Evolutionary conservation across 2,797 vertebrate genomes (phyloP), one percentile per base, ranked within the genome.

Genomic region (Acridotheres tristis): DNA sequence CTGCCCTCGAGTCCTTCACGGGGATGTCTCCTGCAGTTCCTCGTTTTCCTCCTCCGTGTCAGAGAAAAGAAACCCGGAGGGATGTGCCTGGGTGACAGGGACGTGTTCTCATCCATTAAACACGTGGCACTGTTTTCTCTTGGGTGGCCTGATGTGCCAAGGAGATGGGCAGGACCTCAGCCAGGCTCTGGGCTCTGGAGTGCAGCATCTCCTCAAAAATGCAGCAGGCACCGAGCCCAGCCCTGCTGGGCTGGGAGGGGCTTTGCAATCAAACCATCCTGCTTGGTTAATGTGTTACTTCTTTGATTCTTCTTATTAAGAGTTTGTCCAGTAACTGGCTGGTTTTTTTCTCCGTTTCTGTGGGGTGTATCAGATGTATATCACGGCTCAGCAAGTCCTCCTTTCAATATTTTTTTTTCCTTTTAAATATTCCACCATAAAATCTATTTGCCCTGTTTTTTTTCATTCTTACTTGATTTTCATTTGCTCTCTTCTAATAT

Each of bases 171-270:
- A 98, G 97, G 98, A 98, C 97, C 98, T 98, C 98, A 98, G 98
- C 98, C 98, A 98, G 98, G 98, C 98, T 99, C 98, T 98, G 98
- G 98, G 98, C 98, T 98, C 97, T 98, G 98, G 98, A 97, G 98
- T 98, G 98, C 96, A 98, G 63, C 40, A 2, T 88, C 98, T 98
- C 98, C 98, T 99, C 98, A 98, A 99, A 99, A 98, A 99, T 99
- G 98, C 98, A 98, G 98, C 89, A 97, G 85, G n/a, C 94, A 38
- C 91, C 62, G 38, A 96, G 90, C 94, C 96, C 74, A 96, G 75
- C 89, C 13, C 58, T 29, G 29, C 59, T 76, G 81, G 90, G 90
- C 94, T 94, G 93, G 92, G 94, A 96, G 95, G 93, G 92, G 68
- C 91, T 96, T 94, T 92, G 47, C 87, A 96, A 79, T 96, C 77